These are phyloP conservation scores for Chiridota heheva DNA, from an alignment of 35 echinoderm and acorn worm genomes.

Conservation along the genomic window DNA sequence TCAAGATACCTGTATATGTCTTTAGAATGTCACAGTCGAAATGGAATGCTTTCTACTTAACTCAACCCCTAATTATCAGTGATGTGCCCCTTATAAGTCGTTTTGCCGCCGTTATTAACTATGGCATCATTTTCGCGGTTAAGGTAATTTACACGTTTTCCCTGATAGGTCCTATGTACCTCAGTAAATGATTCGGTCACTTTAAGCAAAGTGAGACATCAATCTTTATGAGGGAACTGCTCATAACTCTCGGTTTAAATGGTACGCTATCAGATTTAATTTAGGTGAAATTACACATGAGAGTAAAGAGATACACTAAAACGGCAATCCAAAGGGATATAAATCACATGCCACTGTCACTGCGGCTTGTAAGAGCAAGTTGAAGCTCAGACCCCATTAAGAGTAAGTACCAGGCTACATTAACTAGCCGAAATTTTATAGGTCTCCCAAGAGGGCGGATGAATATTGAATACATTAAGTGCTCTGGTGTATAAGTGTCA, in stretches of 20 bases:
- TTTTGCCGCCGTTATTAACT: too few species aligned
- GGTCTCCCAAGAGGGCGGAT: conserved; percentile 32
- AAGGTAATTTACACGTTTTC: conserved; percentile 58
- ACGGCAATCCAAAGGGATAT: conserved; percentile 41
- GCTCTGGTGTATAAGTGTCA: too few species aligned
- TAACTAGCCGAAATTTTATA: conserved; percentile 51
- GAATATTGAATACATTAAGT: conserved; percentile 24
- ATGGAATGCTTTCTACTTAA: too few species aligned
- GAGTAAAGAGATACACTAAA: conserved; percentile 37
- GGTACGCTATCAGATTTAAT: conserved; percentile 51
- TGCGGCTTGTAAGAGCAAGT: conserved; percentile 23
- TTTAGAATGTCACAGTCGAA: too few species aligned
- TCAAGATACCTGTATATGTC: too few species aligned
- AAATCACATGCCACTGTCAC: conserved; percentile 38
- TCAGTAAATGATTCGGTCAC: conserved; percentile 18
- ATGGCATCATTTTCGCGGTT: conserved; percentile 28
- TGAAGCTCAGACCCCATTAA: conserved; percentile 30
- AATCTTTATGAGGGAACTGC: conserved; percentile 24
- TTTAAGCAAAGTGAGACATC: conserved; percentile 54
- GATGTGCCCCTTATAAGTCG: too few species aligned
- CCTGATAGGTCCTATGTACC: conserved; percentile 18
- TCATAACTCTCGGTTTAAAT: conserved; percentile 50
- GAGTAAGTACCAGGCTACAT: conserved; percentile 5
- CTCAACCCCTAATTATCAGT: too few species aligned
- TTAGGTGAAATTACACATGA: conserved; percentile 58